These are phyloP conservation scores for Ranitomeya imitator DNA, from an alignment of 2,113 vertebrate genomes.

Conservation along the genomic window DNA sequence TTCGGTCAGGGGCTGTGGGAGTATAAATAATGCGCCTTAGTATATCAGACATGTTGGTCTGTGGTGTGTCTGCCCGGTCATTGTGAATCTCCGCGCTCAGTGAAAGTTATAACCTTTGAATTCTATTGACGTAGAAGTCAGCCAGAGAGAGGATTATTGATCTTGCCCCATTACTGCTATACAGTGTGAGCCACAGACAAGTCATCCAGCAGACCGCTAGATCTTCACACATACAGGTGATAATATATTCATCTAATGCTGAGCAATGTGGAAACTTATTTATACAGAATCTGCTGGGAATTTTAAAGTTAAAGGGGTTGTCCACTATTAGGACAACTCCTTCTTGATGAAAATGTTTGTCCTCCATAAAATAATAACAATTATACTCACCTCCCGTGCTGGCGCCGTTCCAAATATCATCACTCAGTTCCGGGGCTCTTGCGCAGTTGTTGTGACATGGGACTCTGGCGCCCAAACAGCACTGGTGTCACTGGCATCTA, in stretches of 20 bases:
- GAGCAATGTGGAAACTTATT: no score
- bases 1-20: neutral
- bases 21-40: constrained; percentile 52
- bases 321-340: no score
- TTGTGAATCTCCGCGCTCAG: neutral
- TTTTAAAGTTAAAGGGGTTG: no score
- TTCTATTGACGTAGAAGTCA: neutral
- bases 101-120: constrained; percentile 44
- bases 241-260: neutral
- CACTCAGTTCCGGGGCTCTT: no score
- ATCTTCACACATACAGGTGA: neutral
- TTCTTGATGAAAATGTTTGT: no score
- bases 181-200: neutral
- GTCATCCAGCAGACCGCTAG: neutral
- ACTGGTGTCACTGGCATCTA: no score
- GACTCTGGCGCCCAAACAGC: no score
- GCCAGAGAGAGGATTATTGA: constrained; percentile 1
- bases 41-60: constrained; percentile 20
- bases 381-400: no score
- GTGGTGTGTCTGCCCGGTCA: neutral
- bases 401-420: no score
- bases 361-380: no score
- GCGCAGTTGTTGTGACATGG: no score
- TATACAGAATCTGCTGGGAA: no score
- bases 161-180: neutral